A percentile compares a stretch with the other conserved stretches of the same genome.
These are phyloP conservation scores for Xylophagus ater DNA, from an alignment of 2,888 invertebrate genomes.

Conservation along the genomic window DNA sequence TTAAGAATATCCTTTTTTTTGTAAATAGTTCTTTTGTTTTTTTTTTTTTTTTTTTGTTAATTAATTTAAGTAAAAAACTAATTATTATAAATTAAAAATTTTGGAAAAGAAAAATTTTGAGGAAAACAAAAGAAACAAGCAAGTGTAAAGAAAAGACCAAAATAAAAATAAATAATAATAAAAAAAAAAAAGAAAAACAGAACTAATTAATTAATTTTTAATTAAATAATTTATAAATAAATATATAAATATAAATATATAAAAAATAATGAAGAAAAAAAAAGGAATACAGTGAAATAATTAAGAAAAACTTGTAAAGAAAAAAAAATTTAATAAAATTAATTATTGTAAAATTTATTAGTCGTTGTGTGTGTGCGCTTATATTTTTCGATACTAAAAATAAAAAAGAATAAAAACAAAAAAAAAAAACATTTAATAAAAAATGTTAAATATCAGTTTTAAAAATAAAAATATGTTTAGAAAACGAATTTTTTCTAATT, in stretches of 20 bases:
- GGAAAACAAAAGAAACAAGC: too few relatives aligned
- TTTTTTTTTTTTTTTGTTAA: too few relatives aligned
- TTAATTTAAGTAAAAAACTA: too few relatives aligned
- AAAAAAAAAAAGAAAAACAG: slow-evolving; percentile 3
- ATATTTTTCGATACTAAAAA: slow-evolving; percentile 17
- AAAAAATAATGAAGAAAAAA: too few relatives aligned
- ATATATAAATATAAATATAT: slow-evolving; percentile 4
- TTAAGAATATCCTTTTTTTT: too few relatives aligned
- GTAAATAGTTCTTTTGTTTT: too few relatives aligned
- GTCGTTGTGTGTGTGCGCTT: slow-evolving; percentile 19
- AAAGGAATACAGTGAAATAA: too few relatives aligned
- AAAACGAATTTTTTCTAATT: slow-evolving; percentile 10
- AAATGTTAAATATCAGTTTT: too few relatives aligned
- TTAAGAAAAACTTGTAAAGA: slow-evolving; percentile 3
- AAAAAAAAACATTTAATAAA: not conserved
- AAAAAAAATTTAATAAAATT: slow-evolving; percentile 4
- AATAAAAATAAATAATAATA: slow-evolving; percentile 9
- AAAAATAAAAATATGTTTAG: slow-evolving; percentile 3
- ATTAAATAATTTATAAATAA: too few relatives aligned
- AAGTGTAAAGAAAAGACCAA: slow-evolving; percentile 11
- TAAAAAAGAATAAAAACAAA: slow-evolving; percentile 10
- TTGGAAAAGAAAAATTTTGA: too few relatives aligned
- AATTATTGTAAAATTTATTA: slow-evolving; percentile 10
- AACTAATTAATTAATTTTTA: too few relatives aligned
- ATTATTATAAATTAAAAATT: too few relatives aligned